phyloP scores from a whole-genome alignment of 2,797 vertebrate species.

The Phataginus tricuspis region DNA sequence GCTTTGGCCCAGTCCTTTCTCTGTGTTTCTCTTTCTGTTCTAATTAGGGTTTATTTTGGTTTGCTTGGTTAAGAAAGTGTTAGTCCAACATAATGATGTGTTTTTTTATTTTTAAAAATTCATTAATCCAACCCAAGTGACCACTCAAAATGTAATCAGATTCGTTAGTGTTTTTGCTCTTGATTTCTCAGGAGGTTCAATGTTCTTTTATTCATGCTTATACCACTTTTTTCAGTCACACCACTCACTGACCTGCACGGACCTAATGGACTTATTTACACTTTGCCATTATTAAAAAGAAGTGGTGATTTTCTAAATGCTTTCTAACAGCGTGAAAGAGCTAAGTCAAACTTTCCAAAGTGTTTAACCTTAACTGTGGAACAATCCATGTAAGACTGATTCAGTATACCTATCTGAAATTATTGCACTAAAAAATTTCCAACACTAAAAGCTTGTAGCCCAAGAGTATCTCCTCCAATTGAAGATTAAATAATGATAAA shows the following conservation, averaged over 20 bases:
- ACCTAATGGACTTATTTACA: background rate
- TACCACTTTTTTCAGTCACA: background rate
- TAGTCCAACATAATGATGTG: background rate
- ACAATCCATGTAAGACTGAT: background rate
- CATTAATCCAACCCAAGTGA: background rate
- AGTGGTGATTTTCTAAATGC: slow-evolving; percentile 41
- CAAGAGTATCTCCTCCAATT: background rate
- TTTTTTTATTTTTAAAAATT: background rate
- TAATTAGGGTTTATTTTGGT: background rate
- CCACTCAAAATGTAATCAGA: background rate
- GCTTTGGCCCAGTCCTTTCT: background rate
- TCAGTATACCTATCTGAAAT: background rate
- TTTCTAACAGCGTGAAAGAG: slow-evolving; percentile 9
- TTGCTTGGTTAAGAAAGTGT: background rate
- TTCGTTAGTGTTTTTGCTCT: background rate
- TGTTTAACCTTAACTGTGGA: background rate
- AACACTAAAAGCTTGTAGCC: background rate
- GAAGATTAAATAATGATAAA: background rate
- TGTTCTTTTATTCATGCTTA: background rate
- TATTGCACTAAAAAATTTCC: background rate
- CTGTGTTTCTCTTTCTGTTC: background rate
- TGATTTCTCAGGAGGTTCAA: background rate
- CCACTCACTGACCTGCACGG: background rate
- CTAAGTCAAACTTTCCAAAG: slow-evolving; percentile 9
- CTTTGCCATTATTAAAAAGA: slow-evolving; percentile 10